Conservation (phyloP, 2,797 vertebrate species). For the Echiichthys vipera region DNA sequence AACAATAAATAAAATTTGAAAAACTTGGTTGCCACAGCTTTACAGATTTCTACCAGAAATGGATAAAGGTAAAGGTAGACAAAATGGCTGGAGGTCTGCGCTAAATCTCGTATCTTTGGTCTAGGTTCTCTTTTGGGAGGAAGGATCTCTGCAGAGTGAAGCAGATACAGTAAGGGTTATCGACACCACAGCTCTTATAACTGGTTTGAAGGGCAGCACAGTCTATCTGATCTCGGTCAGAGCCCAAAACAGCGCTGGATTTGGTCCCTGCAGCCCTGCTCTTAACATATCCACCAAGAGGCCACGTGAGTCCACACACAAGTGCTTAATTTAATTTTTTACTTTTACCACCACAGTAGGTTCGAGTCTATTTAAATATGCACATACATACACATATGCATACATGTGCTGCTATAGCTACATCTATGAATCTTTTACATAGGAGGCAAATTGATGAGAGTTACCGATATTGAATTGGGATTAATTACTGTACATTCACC, state of each 20-base stretch:
- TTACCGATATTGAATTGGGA: too few species aligned
- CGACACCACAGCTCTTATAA: constrained; percentile 69
- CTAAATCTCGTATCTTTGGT: constrained; percentile 40
- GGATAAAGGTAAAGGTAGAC: not conserved
- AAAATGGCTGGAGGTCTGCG: not conserved
- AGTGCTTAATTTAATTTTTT: not conserved
- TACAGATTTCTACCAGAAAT: not conserved
- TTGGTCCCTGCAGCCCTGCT: constrained; percentile 72
- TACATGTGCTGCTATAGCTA: too few species aligned
- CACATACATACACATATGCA: not conserved
- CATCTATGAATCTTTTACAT: too few species aligned
- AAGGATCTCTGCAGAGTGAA: constrained; percentile 63
- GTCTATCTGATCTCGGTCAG: constrained; percentile 79
- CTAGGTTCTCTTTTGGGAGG: constrained; percentile 80
- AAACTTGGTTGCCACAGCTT: not conserved
- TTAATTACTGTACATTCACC: too few species aligned
- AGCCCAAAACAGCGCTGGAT: constrained; percentile 82
- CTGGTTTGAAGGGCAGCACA: constrained; percentile 79
- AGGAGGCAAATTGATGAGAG: too few species aligned
- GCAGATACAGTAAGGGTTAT: constrained; percentile 65
- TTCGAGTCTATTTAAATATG: not conserved
- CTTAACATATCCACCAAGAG: constrained; percentile 83
- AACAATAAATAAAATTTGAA: constrained; percentile 7
- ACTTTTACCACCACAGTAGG: not conserved
- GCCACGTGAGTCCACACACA: constrained; percentile 75